These are phyloP conservation scores for Aphyosemion australe DNA, from an alignment of 2,113 vertebrate genomes.

Conservation along the genomic window DNA sequence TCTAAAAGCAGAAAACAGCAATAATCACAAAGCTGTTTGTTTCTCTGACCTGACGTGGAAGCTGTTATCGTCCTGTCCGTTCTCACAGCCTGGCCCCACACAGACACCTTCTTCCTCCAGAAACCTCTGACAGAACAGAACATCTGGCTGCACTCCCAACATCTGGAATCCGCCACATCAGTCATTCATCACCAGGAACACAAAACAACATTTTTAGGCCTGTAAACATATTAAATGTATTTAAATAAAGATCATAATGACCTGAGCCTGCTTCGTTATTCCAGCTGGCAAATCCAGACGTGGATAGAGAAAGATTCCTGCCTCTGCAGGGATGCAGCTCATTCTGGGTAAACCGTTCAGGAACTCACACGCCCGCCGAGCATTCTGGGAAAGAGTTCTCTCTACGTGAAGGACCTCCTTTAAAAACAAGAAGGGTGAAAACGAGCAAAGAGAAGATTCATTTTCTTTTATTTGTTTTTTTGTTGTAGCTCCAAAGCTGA, in stretches of 20 bases:
- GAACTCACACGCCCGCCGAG: slow-evolving; percentile 36
- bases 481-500: no score
- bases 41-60: slow-evolving; percentile 52
- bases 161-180: slow-evolving; percentile 21
- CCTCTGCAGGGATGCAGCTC: slow-evolving; percentile 58
- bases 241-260: slow-evolving; percentile 4
- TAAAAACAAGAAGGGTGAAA: neutral
- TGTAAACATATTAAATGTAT: no score
- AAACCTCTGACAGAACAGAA: slow-evolving; percentile 64
- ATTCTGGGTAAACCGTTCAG: slow-evolving; percentile 63
- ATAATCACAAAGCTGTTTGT: neutral
- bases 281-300: slow-evolving; percentile 44
- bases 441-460: no score
- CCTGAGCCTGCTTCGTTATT: slow-evolving; percentile 51
- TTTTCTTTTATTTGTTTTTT: no score
- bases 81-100: slow-evolving; percentile 49
- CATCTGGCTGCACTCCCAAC: slow-evolving; percentile 30
- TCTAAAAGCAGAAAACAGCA: no score
- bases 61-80: slow-evolving; percentile 27
- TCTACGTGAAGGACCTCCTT: slow-evolving; percentile 52
- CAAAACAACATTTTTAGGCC: neutral
- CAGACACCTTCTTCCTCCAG: slow-evolving; percentile 62
- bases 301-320: slow-evolving; percentile 64
- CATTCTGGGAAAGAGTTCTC: slow-evolving; percentile 59
- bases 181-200: neutral